Evolutionary conservation across 2,797 vertebrate species (phyloP).

Genomic region (Sarcoramphus papa): DNA sequence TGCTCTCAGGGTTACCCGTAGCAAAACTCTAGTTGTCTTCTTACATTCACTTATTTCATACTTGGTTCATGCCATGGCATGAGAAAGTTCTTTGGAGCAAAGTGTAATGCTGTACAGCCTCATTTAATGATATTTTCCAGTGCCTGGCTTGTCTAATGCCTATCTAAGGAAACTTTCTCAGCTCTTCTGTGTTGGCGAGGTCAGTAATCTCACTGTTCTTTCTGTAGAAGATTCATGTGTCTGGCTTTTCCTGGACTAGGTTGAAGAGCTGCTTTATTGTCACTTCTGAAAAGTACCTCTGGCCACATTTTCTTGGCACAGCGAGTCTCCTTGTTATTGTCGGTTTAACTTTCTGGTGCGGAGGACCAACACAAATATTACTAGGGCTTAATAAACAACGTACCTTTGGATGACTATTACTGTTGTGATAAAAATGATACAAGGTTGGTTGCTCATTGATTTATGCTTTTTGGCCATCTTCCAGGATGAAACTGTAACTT

Average conservation of each 20-base stretch:
- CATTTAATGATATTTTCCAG: background rate
- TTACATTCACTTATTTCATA: background rate
- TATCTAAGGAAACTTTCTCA: background rate
- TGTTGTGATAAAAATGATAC: slow-evolving; percentile 17
- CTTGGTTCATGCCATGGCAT: background rate
- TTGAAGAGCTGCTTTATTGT: background rate
- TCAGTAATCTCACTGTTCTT: background rate
- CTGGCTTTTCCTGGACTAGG: background rate
- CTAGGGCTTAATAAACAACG: background rate
- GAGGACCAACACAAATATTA: background rate
- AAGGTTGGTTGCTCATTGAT: slow-evolving; percentile 37
- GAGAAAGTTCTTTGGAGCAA: background rate
- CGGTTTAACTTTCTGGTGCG: background rate
- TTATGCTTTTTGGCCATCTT: slow-evolving; percentile 20
- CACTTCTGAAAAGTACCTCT: background rate
- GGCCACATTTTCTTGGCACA: background rate
- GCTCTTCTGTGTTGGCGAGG: background rate
- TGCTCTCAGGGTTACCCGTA: background rate
- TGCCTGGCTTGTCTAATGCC: background rate
- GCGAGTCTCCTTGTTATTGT: background rate
- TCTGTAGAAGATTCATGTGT: background rate
- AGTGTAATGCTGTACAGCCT: background rate
- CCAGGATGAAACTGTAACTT: slow-evolving; percentile 27
- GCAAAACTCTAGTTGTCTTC: background rate
- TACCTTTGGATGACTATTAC: background rate